A percentile compares a stretch with the other conserved stretches of the same genome.
These are phyloP conservation scores for Umimayanthus chanpuru DNA, from an alignment of 92 coral and sea anemone genomes.

Conservation along the genomic window DNA sequence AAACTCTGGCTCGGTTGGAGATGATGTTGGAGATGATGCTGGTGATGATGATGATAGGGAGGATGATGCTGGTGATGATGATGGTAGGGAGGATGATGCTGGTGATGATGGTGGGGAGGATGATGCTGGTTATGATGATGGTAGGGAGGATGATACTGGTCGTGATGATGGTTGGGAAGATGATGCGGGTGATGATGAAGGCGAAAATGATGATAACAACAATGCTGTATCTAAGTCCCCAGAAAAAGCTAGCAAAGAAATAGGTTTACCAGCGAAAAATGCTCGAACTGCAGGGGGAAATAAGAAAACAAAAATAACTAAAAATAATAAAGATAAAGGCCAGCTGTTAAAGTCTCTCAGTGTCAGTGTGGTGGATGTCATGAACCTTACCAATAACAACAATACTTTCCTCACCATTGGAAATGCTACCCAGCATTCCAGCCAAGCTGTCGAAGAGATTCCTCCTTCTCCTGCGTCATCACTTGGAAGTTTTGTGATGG, in stretches of 20 bases:
- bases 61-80: not conserved
- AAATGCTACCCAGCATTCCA: constrained; percentile 17
- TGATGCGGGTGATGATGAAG: not conserved
- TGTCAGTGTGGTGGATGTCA: not conserved
- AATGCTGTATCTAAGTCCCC: not conserved
- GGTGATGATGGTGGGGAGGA: not conserved
- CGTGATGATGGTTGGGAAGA: no score
- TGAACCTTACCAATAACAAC: constrained; percentile 25
- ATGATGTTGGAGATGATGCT: no score
- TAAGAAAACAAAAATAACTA: not conserved
- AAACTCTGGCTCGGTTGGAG: not conserved
- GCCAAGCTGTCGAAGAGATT: not conserved
- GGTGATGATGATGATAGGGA: not conserved
- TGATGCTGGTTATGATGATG: not conserved
- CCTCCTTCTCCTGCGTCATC: constrained; percentile 47
- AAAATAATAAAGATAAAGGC: not conserved
- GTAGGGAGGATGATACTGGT: no score
- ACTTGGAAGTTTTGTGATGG: constrained; percentile 52
- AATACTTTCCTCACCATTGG: constrained; percentile 82
- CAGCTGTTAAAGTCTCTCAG: not conserved
- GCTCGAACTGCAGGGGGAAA: not conserved
- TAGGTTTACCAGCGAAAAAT: not conserved
- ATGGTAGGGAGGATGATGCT: no score
- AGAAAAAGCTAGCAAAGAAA: not conserved
- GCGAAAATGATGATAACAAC: not conserved